Evolutionary conservation across 2,113 vertebrate species (phyloP).

Genomic region (Limnothrissa miodon): DNA sequence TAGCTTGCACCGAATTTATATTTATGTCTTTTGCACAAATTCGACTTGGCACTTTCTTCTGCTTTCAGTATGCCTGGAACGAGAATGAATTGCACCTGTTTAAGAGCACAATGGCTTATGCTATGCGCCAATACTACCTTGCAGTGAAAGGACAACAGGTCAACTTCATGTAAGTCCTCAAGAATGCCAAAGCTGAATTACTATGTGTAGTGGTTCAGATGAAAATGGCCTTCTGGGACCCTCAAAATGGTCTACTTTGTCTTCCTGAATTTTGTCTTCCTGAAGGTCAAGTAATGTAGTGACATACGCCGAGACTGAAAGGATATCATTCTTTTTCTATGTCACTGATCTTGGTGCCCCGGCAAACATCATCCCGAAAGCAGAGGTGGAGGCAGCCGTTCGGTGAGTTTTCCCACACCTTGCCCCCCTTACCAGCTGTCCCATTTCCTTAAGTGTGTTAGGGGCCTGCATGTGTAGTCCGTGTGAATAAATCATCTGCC

Average conservation of each 20-base stretch:
- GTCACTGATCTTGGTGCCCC: constrained; percentile 72
- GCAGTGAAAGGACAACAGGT: constrained; percentile 51
- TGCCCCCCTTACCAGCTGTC: background rate
- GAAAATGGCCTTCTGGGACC: background rate
- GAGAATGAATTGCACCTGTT: constrained; percentile 87
- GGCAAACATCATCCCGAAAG: constrained; percentile 61
- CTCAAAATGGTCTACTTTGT: background rate
- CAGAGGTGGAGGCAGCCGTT: constrained; percentile 76
- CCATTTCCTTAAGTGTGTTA: constrained; percentile 7
- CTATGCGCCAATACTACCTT: constrained; percentile 70
- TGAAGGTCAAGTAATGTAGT: constrained; percentile 79
- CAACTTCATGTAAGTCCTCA: constrained; percentile 76
- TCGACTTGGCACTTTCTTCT: background rate
- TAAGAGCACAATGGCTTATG: constrained; percentile 84
- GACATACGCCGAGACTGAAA: constrained; percentile 77
- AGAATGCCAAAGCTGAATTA: background rate
- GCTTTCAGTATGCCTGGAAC: constrained; percentile 85
- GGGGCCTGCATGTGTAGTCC: background rate
- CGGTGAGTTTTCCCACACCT: constrained; percentile 65
- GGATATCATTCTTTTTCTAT: constrained; percentile 93
- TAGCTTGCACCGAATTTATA: background rate
- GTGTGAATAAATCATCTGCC: constrained; percentile 6
- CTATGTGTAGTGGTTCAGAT: background rate
- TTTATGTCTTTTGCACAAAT: constrained; percentile 16
- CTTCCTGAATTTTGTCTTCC: background rate